Base-by-base conservation (phyloP, 2,797 vertebrate species). In the Microctenopoma stevenorrisi region DNA sequence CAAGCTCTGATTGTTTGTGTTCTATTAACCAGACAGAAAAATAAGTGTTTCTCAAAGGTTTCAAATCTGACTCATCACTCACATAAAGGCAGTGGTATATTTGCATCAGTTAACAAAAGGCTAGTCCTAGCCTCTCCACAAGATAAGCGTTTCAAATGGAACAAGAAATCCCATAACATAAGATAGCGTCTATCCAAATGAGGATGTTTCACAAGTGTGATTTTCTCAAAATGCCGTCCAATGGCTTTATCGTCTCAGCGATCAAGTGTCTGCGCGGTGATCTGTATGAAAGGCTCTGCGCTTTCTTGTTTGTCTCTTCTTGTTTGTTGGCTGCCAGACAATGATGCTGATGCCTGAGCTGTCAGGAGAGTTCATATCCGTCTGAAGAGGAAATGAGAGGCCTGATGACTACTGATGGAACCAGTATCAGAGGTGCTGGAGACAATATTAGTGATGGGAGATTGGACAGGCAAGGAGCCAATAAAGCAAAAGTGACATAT, bases 281-380 rank as follows among this genome's bases (percentile, higher is more conserved):
- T 78, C 57, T 63, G 61, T 57, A 72, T 80, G 73, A 85, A 81
- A 81, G 4, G 51, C 37, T 67, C 43, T 48, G 64, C 79, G 70
- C 64, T 42, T 64, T 51, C 58, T 73, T 78, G 77, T 83, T 83
- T 84, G 77, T 76, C 74, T 82, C 28, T 70, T 76, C 70, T 58
- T 66, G 69, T 78, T 82, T 84, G 61, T 54, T 78, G 75, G 71
- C 73, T 68, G 71, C 71, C 71, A 79, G 68, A 87, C 76, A 79
- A 85, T 81, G 75, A 73, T 28, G 66, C 22, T 42, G 76, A 68
- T 47, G 64, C 8, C 68, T 49, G 61, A 11, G 57, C 67, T 59
- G 80, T 83, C 81, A 77, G 82, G 62, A 80, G 76, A 72, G 61
- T 74, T 92, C 85, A 88, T 93, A 89, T 93, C 91, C 88, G 83